phyloP scores from a whole-genome alignment of 2,888 invertebrate genomes.

The Idaea straminata region DNA sequence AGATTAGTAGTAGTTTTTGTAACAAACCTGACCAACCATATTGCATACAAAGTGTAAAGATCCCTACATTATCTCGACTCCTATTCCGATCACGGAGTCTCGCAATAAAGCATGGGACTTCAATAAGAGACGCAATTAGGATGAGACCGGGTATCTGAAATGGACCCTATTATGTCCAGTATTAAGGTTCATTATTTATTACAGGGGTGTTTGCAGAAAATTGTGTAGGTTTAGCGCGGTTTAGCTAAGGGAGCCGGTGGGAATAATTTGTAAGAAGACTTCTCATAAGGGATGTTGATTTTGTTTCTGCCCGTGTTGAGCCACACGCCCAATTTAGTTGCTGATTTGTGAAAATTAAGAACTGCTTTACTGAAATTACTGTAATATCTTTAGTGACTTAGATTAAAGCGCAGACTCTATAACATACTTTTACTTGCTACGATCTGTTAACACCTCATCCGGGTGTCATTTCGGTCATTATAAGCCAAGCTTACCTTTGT shows the following conservation, averaged over 20 bases:
- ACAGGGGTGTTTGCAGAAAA: neutral
- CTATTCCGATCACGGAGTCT: conserved; percentile 45
- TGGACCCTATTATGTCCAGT: conserved; percentile 31
- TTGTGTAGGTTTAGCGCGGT: neutral
- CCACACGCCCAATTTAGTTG: neutral
- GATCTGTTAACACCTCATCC: no score
- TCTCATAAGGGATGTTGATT: neutral
- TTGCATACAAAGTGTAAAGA: neutral
- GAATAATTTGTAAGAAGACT: neutral
- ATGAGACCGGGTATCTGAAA: conserved; percentile 39
- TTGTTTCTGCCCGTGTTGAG: neutral
- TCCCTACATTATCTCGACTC: conserved; percentile 36
- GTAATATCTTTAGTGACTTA: no score
- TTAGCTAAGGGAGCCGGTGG: neutral
- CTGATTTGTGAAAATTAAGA: neutral
- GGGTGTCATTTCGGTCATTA: no score
- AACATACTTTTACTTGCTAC: no score
- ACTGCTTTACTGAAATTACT: neutral
- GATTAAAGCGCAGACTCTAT: no score
- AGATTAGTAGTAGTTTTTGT: neutral
- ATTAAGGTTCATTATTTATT: conserved; percentile 6
- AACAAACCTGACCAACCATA: neutral
- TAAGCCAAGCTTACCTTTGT: no score
- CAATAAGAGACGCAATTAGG: conserved; percentile 49
- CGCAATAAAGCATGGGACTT: conserved; percentile 42